These are phyloP conservation scores for Eptesicus fuscus DNA, from an alignment of 2,113 vertebrate genomes.

Conservation along the genomic window DNA sequence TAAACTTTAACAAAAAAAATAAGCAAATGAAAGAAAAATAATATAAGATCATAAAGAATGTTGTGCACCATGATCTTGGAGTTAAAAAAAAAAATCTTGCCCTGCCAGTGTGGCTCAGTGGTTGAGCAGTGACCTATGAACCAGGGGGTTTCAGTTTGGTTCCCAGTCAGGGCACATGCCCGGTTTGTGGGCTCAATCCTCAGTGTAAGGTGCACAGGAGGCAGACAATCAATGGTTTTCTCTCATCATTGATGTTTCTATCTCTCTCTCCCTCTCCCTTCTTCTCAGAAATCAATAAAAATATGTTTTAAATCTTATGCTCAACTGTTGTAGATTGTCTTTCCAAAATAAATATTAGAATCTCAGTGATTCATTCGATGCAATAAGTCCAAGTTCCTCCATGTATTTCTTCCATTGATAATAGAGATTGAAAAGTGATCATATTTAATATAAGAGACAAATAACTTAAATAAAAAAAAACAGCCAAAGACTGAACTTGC, in stretches of 20 bases:
- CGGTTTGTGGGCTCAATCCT: too few species aligned
- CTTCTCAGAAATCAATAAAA: too few species aligned
- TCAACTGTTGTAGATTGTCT: neutral
- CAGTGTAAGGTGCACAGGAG: too few species aligned
- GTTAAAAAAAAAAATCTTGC: neutral
- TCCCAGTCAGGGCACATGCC: too few species aligned
- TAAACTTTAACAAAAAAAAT: neutral
- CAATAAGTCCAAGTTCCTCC: neutral
- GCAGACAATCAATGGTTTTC: too few species aligned
- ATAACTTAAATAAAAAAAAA: neutral
- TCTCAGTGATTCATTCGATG: neutral
- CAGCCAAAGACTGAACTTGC: neutral
- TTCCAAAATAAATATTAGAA: conserved; percentile 37
- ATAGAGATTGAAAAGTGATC: conserved; percentile 9
- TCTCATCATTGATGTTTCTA: too few species aligned
- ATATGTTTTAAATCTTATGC: neutral
- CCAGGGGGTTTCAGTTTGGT: too few species aligned
- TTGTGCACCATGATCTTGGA: neutral
- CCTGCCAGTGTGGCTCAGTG: too few species aligned
- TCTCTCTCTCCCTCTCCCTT: too few species aligned
- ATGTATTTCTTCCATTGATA: neutral
- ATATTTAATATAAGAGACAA: neutral
- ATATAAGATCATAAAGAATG: conserved; percentile 8
- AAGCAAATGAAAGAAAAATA: conserved; percentile 2
- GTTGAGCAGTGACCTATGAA: too few species aligned